Evolutionary conservation across 1,140 invertebrate species (phyloP), one percentile per base, ranked within the genome.

Genomic region (Hyposmocoma kahamanoa): DNA sequence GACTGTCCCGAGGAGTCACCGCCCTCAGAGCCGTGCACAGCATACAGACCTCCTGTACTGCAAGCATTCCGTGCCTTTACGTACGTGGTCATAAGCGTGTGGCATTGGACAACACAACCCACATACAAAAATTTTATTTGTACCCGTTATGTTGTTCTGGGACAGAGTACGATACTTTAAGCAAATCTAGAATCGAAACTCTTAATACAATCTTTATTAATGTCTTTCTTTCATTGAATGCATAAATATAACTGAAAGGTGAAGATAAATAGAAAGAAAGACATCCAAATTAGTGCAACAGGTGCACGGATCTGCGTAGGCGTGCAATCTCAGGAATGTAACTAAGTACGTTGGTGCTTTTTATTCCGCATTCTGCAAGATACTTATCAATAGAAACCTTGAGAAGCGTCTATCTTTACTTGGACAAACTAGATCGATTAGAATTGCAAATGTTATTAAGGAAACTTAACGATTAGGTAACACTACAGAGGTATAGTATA

Each of bases 1-100:
- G 62, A 72, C 63, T 52, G 67, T 66, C 64, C 66, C 55, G 70
- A 71, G 68, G 68, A 78, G 81, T 84, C 80, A 79, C 66, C 75
- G 81, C 50, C 71, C 78, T 67, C 67, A 42, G 47, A 44, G 46
- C 59, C 78, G 81, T 81, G 81, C 57, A 53, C 54, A 54, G 81
- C 77, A 84, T 84, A 79, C 73, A 24, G 65, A 70, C 66, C 66
- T 41, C 42, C 42, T 57, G 61, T 45, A 61, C 47, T 47, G 46
- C 57, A 63, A 52, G 53, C 64, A 75, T 72, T 67, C 70, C 72
- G 56, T 56, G 54, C 63, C 51, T 70, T 53, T 62, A 70, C 58
- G 56, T 56, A 56, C 63, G 61, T 59, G 51, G 50, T 62, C 69
- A 72, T 78, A 76, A 71, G 57, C 59, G 69, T 65, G 59, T 61